These are phyloP conservation scores for Microhierax caerulescens DNA, from an alignment of 2,797 vertebrate species.

Conservation along the genomic window DNA sequence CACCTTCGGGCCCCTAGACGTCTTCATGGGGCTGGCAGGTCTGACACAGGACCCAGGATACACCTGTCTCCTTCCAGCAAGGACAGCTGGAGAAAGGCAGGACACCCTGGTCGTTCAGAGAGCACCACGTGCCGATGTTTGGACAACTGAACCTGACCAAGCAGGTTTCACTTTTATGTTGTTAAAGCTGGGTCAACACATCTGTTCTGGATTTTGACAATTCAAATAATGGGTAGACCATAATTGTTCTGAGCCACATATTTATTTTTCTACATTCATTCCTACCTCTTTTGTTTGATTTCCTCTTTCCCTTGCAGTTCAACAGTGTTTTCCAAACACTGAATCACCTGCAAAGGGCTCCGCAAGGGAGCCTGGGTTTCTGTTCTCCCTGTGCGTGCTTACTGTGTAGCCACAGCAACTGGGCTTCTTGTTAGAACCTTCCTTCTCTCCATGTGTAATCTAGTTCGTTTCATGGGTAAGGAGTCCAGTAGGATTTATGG, in stretches of 20 bases:
- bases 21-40: not conserved
- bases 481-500: not conserved
- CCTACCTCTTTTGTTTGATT: not conserved
- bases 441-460: not conserved
- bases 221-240: rapidly evolving
- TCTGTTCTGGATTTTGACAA: not conserved
- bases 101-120: not conserved
- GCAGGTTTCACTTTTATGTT: not conserved
- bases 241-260: not conserved
- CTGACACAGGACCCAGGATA: rapidly evolving
- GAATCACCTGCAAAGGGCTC: not conserved
- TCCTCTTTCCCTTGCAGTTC: not conserved
- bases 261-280: not conserved
- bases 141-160: not conserved
- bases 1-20: not conserved
- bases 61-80: not conserved
- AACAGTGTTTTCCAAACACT: not conserved
- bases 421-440: not conserved
- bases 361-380: not conserved
- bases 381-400: not conserved
- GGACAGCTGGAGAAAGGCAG: not conserved
- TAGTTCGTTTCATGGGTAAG: not conserved
- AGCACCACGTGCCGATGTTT: not conserved
- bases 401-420: not conserved
- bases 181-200: not conserved